These are phyloP conservation scores for Autographa pulchrina DNA, from an alignment of 2,888 invertebrate genomes.

Conservation along the genomic window DNA sequence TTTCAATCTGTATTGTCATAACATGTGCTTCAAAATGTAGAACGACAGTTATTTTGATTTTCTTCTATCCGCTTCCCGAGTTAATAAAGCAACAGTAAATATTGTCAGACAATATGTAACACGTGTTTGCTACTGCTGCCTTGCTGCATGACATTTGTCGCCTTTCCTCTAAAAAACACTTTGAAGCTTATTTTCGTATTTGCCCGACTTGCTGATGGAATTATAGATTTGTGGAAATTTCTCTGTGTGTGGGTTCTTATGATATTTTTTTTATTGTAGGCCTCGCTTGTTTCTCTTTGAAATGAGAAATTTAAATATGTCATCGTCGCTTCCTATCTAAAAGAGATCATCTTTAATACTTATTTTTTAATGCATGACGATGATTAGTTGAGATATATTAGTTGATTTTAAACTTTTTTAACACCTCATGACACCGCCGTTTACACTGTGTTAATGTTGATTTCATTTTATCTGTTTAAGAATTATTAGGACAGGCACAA, in stretches of 20 bases:
- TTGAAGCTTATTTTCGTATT: slow-evolving; percentile 89
- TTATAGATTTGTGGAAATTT: slow-evolving; percentile 87
- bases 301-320: slow-evolving; percentile 85
- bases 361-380: slow-evolving; percentile 73
- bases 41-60: slow-evolving; percentile 78
- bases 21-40: slow-evolving; percentile 78
- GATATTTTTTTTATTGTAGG: slow-evolving; percentile 79
- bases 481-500: slow-evolving; percentile 51
- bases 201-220: slow-evolving; percentile 83
- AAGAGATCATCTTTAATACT: slow-evolving; percentile 77
- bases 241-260: slow-evolving; percentile 82
- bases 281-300: slow-evolving; percentile 80
- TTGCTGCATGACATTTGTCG: slow-evolving; percentile 85
- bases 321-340: slow-evolving; percentile 85
- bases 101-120: slow-evolving; percentile 88
- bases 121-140: slow-evolving; percentile 84
- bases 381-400: slow-evolving; percentile 73
- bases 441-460: slow-evolving; percentile 71
- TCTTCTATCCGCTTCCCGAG: slow-evolving; percentile 76
- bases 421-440: slow-evolving; percentile 69
- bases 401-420: slow-evolving; percentile 64
- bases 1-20: slow-evolving; percentile 64
- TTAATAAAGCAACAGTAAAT: slow-evolving; percentile 87
- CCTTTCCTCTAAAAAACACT: slow-evolving; percentile 86
- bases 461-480: slow-evolving; percentile 62